phyloP scores from a whole-genome alignment of 2,888 invertebrate genomes.

The Ditula angustiorana region DNA sequence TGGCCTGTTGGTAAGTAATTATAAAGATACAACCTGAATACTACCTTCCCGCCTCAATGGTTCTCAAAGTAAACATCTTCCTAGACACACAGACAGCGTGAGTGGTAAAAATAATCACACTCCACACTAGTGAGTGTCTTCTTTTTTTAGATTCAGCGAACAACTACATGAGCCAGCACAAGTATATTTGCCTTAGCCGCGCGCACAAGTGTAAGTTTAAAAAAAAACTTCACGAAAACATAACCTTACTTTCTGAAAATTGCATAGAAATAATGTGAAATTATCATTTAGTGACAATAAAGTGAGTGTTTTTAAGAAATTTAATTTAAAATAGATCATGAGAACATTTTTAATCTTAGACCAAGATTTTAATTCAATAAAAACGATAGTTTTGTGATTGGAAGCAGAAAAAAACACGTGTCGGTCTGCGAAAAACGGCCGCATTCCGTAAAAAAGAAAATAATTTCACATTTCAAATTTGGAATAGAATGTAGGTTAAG shows the following conservation, averaged over 20 bases:
- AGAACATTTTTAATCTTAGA: too few species aligned
- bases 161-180: conserved; percentile 62
- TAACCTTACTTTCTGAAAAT: conserved; percentile 1
- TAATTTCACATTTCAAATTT: conserved; percentile 34
- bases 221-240: conserved; percentile 38
- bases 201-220: conserved; percentile 79
- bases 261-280: not conserved
- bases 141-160: conserved; percentile 82
- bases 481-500: conserved; percentile 46
- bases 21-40: not conserved
- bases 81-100: conserved; percentile 28
- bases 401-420: not conserved
- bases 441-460: not conserved
- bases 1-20: too few species aligned
- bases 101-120: conserved; percentile 49
- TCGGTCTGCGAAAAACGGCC: not conserved
- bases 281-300: not conserved
- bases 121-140: conserved; percentile 68
- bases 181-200: conserved; percentile 76
- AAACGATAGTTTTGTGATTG: too few species aligned
- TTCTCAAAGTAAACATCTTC: conserved; percentile 19
- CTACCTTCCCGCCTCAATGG: not conserved
- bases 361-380: too few species aligned
- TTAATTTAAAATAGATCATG: too few species aligned
- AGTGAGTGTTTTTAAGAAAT: too few species aligned